These are phyloP conservation scores for Coregonus sp. DNA, from an alignment of 2,797 vertebrate genomes.

Conservation along the genomic window DNA sequence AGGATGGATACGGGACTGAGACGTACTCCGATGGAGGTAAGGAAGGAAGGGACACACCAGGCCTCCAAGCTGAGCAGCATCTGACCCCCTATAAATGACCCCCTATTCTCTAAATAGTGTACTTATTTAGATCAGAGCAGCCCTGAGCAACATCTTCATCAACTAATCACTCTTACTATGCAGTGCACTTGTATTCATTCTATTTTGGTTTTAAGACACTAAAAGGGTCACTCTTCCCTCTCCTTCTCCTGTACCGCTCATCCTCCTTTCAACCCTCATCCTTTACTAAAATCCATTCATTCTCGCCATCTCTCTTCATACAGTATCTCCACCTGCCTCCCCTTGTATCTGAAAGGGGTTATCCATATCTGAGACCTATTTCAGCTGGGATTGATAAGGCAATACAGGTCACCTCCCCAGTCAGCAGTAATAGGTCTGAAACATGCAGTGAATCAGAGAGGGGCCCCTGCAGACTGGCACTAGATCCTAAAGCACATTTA, in stretches of 20 bases:
- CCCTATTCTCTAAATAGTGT: not conserved
- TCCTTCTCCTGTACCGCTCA: not conserved
- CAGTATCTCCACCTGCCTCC: not conserved
- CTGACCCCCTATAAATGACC: not conserved
- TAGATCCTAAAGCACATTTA: not conserved
- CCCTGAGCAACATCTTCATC: not conserved
- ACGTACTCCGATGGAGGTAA: slow-evolving; percentile 98
- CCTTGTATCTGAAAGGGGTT: not conserved
- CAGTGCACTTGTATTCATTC: not conserved
- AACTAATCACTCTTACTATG: not conserved
- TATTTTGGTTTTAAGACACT: not conserved
- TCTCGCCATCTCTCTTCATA: not conserved
- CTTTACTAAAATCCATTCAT: not conserved
- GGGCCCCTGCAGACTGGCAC: not conserved
- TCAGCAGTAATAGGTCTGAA: not conserved
- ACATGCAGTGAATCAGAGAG: not conserved
- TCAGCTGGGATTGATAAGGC: not conserved
- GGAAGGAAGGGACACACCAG: slow-evolving; percentile 30
- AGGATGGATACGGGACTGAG: slow-evolving; percentile 97
- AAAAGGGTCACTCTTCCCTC: not conserved
- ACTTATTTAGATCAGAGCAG: not conserved
- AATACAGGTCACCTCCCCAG: slow-evolving; percentile 3
- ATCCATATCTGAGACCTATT: not conserved
- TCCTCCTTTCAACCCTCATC: not conserved
- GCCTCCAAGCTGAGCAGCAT: not conserved